A percentile compares a stretch with the other conserved stretches of the same genome.
Conservation (phyloP, 2,888 invertebrate genomes). For the Andrena bucephala region DNA sequence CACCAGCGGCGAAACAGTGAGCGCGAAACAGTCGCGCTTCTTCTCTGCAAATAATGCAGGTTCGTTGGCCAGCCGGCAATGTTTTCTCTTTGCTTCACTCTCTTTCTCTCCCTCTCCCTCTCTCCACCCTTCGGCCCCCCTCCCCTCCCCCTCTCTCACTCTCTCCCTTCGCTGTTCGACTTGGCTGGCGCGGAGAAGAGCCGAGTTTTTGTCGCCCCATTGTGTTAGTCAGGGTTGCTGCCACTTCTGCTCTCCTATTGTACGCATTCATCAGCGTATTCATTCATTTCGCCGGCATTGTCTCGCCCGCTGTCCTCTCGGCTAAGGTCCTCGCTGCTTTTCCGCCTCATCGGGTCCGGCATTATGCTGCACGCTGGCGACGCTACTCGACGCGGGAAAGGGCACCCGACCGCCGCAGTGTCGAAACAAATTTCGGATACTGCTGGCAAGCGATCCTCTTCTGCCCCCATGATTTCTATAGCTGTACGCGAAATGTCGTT, state of each 20-base stretch:
- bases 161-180: slow-evolving; percentile 58
- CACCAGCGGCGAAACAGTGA: slow-evolving; percentile 58
- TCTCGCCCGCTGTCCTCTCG: slow-evolving; percentile 79
- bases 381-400: slow-evolving; percentile 36
- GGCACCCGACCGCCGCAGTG: slow-evolving; percentile 8
- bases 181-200: slow-evolving; percentile 71
- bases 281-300: slow-evolving; percentile 83
- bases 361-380: slow-evolving; percentile 73
- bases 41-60: slow-evolving; percentile 71
- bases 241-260: slow-evolving; percentile 80
- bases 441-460: neutral
- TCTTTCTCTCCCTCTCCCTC: slow-evolving; percentile 33
- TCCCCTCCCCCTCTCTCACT: slow-evolving; percentile 34
- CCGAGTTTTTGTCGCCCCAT: slow-evolving; percentile 80
- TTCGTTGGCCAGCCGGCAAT: slow-evolving; percentile 68
- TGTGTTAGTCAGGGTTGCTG: slow-evolving; percentile 75
- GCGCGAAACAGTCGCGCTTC: slow-evolving; percentile 69
- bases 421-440: slow-evolving; percentile 44
- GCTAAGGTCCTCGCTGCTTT: slow-evolving; percentile 76
- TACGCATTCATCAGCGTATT: slow-evolving; percentile 84
- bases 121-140: slow-evolving; percentile 31
- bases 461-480: too few relatives aligned
- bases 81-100: slow-evolving; percentile 22
- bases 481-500: too few relatives aligned
- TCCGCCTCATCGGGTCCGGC: slow-evolving; percentile 65